Conservation (phyloP, 2,888 invertebrate species). For the Sphaerophoria rueppellii region DNA sequence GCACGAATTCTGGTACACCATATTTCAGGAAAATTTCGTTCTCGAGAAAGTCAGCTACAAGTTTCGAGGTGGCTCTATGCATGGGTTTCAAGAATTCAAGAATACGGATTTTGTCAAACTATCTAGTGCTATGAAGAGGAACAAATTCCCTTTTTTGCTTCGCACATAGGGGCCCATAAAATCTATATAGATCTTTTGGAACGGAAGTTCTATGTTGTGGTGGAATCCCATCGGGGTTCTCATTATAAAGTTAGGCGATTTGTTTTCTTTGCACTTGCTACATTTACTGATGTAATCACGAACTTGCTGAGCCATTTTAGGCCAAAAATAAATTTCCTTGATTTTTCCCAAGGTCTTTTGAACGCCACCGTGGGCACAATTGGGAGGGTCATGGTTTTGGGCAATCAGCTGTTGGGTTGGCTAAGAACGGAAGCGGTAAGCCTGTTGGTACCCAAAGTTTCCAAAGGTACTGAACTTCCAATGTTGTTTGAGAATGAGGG, state of each 20-base stretch:
- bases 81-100: no score
- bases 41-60: no score
- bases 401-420: background rate
- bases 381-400: background rate
- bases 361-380: background rate
- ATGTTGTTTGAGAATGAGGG: no score
- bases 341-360: background rate
- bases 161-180: background rate
- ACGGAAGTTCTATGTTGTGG: background rate
- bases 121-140: no score
- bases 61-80: background rate
- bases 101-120: no score
- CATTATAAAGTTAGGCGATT: background rate
- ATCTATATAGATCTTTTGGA: background rate
- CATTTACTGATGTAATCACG: background rate
- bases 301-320: background rate
- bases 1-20: conserved; percentile 1
- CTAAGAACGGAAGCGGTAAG: no score
- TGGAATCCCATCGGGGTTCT: background rate
- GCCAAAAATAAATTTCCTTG: no score
- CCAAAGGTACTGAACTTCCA: background rate
- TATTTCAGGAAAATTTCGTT: conserved; percentile 1
- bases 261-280: background rate
- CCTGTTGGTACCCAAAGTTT: background rate
- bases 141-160: no score